phyloP scores from a whole-genome alignment of 2,113 vertebrate genomes.

The Channa argus region DNA sequence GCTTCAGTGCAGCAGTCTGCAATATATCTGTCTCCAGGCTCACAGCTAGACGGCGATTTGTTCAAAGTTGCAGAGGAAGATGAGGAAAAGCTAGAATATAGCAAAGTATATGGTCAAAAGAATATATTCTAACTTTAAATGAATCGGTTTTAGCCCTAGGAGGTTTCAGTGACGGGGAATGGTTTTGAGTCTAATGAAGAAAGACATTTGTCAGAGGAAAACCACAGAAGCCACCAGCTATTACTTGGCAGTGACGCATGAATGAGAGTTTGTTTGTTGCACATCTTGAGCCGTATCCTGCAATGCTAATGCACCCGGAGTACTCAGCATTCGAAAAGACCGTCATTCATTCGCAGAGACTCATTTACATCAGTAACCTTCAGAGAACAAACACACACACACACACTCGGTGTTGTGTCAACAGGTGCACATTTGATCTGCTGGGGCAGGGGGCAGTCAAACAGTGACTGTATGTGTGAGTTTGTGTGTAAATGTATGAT shows the following conservation, averaged over 20 bases:
- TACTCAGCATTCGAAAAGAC: constrained; percentile 1
- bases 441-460: constrained; percentile 7
- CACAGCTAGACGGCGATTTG: constrained; percentile 15
- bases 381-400: constrained; percentile 7
- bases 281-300: constrained; percentile 14
- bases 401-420: constrained; percentile 59
- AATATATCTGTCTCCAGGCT: constrained; percentile 41
- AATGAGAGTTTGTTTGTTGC: constrained; percentile 48
- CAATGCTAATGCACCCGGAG: constrained; percentile 15
- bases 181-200: constrained; percentile 50
- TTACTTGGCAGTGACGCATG: constrained; percentile 46
- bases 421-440: constrained; percentile 66
- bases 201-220: constrained; percentile 56
- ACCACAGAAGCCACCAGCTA: constrained; percentile 41
- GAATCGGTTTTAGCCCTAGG: neutral
- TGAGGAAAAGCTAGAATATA: constrained; percentile 10
- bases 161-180: neutral
- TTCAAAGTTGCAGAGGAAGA: constrained; percentile 17
- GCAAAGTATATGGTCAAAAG: neutral
- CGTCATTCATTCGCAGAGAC: constrained; percentile 13
- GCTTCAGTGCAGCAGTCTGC: constrained; percentile 11
- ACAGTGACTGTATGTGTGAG: constrained; percentile 20
- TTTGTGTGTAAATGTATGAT: constrained; percentile 43
- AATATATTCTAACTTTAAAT: neutral
- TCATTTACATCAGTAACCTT: constrained; percentile 6